A percentile compares a stretch with the other conserved stretches of the same genome.
These are phyloP conservation scores for Murina feae DNA, from an alignment of 2,113 vertebrate species.

Conservation along the genomic window DNA sequence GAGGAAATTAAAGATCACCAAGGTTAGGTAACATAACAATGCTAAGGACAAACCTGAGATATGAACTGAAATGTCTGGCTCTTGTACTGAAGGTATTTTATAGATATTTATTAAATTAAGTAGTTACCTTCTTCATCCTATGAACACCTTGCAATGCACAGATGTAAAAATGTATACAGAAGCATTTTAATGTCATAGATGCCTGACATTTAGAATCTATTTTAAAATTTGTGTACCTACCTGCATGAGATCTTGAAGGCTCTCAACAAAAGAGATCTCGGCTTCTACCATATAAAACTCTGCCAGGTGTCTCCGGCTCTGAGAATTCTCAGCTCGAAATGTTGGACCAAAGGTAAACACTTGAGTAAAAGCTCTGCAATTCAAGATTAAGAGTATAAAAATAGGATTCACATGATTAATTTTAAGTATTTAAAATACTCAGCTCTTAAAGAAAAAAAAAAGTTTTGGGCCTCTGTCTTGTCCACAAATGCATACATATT, in stretches of 20 bases:
- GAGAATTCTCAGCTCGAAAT: constrained; percentile 95
- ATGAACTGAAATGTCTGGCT: background rate
- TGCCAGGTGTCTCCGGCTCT: constrained; percentile 93
- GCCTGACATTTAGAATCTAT: background rate
- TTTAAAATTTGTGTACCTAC: constrained; percentile 74
- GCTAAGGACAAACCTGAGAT: background rate
- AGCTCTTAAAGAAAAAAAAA: background rate
- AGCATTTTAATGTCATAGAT: constrained; percentile 24
- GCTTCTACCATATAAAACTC: constrained; percentile 99
- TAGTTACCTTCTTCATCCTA: background rate
- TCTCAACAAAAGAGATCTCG: constrained; percentile 91
- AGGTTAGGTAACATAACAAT: background rate
- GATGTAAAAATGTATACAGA: background rate
- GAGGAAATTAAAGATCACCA: background rate
- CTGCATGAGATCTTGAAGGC: constrained; percentile 90
- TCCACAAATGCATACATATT: constrained; percentile 20
- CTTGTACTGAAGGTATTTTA: background rate
- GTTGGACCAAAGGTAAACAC: constrained; percentile 97
- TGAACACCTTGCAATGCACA: background rate
- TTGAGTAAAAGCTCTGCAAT: constrained; percentile 88
- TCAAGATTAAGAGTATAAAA: constrained; percentile 54
- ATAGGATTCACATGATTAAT: constrained; percentile 34
- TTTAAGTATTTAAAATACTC: constrained; percentile 44
- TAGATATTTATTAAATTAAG: constrained; percentile 16
- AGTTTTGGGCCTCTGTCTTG: background rate